Base-by-base conservation (phyloP, 2,888 invertebrate species). In the Pandemis corylana region DNA sequence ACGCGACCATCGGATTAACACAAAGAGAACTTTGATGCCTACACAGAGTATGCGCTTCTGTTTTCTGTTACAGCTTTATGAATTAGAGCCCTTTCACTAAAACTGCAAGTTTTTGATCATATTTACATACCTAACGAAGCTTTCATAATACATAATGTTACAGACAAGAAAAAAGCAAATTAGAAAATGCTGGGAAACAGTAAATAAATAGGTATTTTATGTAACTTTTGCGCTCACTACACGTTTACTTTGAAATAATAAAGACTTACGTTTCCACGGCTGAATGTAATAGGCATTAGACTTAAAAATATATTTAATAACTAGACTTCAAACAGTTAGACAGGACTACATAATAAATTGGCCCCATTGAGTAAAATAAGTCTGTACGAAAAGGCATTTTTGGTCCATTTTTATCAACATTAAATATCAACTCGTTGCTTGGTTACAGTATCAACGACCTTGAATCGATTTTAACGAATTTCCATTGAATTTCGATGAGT, bases 191-290 rank as follows among this genome's bases (percentile, higher is more conserved):
- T 49, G 46, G 4, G 46, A 49, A 49, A 49, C 10, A 49, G n/a
- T n/a, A 49, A 49, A 13, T 49, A 49, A 12, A 49, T 4, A 12
- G 13, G 13, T 49, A 49, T 49, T 49, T 49, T 49, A 49, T 49
- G 5, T 49, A 51, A n/a, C 10, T n/a, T 51, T 20, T 36, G 28
- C 12, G 7, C 28, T 20, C 59, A 12, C 20, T 53, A 28, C 6
- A 7, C 5, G 10, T 28, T 28, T 59, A 59, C 56, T 10, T 56
- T 20, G 56, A 28, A 59, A 59, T 28, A 59, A 9, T 9, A 51
- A 65, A 66, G 41, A 90, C 91, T 92, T 84, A 94, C 94, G 86
- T 94, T 94, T 83, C 94, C 94, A 78, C 94, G 93, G 78, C 84
- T 93, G 81, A 90, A 88, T 76, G 92, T 87, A 79, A 93, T 87